Evolutionary conservation across 2,797 vertebrate genomes (phyloP).

Genomic region (Danio choprae): DNA sequence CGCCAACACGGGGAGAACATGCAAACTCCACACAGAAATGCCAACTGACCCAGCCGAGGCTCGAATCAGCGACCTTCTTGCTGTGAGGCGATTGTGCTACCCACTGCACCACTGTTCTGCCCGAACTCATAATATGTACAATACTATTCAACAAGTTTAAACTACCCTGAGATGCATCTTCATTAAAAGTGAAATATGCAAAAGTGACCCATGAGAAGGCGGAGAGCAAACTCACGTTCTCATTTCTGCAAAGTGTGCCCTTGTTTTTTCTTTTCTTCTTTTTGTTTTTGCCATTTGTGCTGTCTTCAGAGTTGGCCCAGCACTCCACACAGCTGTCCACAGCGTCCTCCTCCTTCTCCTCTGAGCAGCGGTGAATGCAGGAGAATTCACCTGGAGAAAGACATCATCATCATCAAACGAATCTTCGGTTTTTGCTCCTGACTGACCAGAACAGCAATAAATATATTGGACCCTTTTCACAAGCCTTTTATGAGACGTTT

Average conservation of each 20-base stretch:
- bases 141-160: no score
- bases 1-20: no score
- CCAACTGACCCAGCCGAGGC: no score
- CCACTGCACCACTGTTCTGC: no score
- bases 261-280: slow-evolving; percentile 97
- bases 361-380: slow-evolving; percentile 83
- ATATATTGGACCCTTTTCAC: no score
- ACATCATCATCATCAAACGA: neutral
- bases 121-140: no score
- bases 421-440: neutral
- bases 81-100: no score
- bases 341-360: slow-evolving; percentile 90
- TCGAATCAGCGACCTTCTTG: no score
- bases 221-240: slow-evolving; percentile 80
- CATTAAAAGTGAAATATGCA: no score
- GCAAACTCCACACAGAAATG: no score
- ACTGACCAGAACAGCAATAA: neutral
- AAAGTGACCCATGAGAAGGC: neutral
- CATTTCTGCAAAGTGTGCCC: slow-evolving; percentile 77
- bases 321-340: slow-evolving; percentile 90
- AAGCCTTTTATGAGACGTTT: no score
- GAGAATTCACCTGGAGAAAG: slow-evolving; percentile 80
- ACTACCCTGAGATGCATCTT: no score
- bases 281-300: slow-evolving; percentile 89
- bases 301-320: slow-evolving; percentile 88